phyloP scores from a whole-genome alignment of 2,888 invertebrate genomes.

The Cataglyphis albicans region DNA sequence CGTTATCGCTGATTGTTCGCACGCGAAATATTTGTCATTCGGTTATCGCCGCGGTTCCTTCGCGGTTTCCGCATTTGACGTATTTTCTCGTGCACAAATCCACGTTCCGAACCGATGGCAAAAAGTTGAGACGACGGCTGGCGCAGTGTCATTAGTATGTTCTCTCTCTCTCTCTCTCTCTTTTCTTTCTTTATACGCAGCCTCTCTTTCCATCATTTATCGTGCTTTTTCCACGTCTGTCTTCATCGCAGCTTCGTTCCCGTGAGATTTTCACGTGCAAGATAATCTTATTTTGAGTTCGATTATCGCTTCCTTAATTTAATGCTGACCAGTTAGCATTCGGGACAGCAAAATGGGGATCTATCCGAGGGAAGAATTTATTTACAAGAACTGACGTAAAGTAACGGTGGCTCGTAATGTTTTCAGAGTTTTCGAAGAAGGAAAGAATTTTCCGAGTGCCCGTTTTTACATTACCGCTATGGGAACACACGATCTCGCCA shows the following conservation, averaged over 20 bases:
- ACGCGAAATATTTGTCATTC: slow-evolving; percentile 19
- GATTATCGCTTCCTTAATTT: background rate
- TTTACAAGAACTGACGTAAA: background rate
- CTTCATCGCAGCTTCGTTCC: slow-evolving; percentile 42
- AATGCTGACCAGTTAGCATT: background rate
- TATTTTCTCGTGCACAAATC: slow-evolving; percentile 72
- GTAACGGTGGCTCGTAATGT: slow-evolving; percentile 9
- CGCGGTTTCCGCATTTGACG: slow-evolving; percentile 49
- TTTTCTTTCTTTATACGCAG: slow-evolving; percentile 43
- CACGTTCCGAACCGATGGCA: slow-evolving; percentile 65
- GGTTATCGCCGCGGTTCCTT: slow-evolving; percentile 38
- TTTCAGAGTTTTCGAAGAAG: slow-evolving; percentile 13
- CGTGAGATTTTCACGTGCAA: slow-evolving; percentile 10
- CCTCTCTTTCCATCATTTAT: slow-evolving; percentile 44
- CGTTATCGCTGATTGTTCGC: too few relatives aligned
- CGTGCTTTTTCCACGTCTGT: slow-evolving; percentile 57
- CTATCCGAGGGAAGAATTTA: background rate
- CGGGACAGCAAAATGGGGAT: background rate
- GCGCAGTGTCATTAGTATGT: slow-evolving; percentile 81
- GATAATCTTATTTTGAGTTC: background rate
- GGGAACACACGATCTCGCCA: slow-evolving; percentile 47
- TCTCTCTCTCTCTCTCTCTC: slow-evolving; percentile 63
- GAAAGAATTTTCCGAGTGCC: slow-evolving; percentile 36
- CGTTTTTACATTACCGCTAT: slow-evolving; percentile 25
- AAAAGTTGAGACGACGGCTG: slow-evolving; percentile 77